Conservation (phyloP, 1,140 invertebrate species). For the Triops cancriformis region DNA sequence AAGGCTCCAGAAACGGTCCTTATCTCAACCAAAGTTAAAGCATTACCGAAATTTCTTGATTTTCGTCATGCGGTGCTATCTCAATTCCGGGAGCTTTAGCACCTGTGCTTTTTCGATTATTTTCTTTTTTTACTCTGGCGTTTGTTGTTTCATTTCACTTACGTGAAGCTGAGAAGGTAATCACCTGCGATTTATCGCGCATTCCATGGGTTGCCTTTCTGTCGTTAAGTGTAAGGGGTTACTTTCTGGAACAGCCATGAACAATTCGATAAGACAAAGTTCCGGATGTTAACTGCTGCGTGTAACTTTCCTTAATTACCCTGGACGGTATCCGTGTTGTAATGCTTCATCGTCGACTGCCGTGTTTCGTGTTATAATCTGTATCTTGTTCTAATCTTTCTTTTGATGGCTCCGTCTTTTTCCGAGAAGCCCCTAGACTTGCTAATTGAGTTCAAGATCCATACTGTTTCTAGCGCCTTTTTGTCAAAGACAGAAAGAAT, state of each 20-base stretch:
- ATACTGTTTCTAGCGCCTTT: background rate
- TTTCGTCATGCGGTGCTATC: background rate
- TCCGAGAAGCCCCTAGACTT: too few species aligned
- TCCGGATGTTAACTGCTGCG: too few species aligned
- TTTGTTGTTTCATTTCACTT: background rate
- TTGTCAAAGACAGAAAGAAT: background rate
- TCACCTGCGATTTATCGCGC: background rate
- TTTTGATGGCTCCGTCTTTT: too few species aligned
- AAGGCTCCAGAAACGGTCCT: background rate
- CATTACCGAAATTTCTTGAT: background rate
- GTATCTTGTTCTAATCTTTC: too few species aligned
- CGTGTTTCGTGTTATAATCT: too few species aligned
- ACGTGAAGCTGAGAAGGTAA: background rate
- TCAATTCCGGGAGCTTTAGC: conserved; percentile 5
- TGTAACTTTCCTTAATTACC: too few species aligned
- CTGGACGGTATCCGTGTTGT: too few species aligned
- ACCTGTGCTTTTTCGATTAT: background rate
- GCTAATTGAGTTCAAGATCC: too few species aligned
- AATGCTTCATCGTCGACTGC: too few species aligned
- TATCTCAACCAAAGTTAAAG: background rate
- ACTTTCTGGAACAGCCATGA: too few species aligned
- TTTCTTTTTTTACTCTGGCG: background rate
- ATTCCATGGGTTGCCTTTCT: background rate
- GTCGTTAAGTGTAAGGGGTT: background rate
- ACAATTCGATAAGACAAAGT: too few species aligned